Evolutionary conservation across 2,797 vertebrate species (phyloP), one percentile per base, ranked within the genome.

Genomic region (Chlorospingus flavigularis): DNA sequence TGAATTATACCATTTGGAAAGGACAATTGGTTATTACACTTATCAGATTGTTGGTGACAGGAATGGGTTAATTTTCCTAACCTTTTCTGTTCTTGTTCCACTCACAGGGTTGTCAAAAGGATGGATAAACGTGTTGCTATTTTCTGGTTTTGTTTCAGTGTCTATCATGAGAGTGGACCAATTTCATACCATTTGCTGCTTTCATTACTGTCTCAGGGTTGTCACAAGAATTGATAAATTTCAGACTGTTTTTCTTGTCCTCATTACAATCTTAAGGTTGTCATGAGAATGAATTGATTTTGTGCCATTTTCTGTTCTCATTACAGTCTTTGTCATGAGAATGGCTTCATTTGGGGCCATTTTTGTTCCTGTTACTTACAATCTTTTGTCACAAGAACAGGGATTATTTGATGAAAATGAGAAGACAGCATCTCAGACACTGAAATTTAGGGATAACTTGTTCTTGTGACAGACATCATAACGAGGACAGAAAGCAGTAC

Each of bases 211-310:
- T 97, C 97, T 97, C 96, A 96, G 97, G 96, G 96, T 98, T 98
- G 98, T 98, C 98, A 98, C 88, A 96, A 97, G 96, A 98, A 98
- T 96, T 98, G 98, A 98, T 98, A 97, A 96, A 98, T 98, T 98
- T 98, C 97, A 97, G 97, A 95, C 97, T 98, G 97, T 97, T 98
- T 98, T 98, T 98, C 97, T 97, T 97, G 97, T 98, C 97, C 97
- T 98, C 97, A 97, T 98, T 98, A 98, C 96, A 97, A 97, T 97
- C 97, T 98, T 97, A 97, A 97, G 96, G 96, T 98, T 97, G 97
- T 98, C 97, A 95, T 97, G 97, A 97, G 97, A 97, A 97, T 97
- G 96, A 97, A 97, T 97, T 97, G 97, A 97, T 97, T 97, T 96
- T 97, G 95, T 97, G 97, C 97, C 98, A 97, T 96, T 96, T 97